These are phyloP conservation scores for Gorsachius magnificus DNA, from an alignment of 2,797 vertebrate genomes.

Conservation along the genomic window DNA sequence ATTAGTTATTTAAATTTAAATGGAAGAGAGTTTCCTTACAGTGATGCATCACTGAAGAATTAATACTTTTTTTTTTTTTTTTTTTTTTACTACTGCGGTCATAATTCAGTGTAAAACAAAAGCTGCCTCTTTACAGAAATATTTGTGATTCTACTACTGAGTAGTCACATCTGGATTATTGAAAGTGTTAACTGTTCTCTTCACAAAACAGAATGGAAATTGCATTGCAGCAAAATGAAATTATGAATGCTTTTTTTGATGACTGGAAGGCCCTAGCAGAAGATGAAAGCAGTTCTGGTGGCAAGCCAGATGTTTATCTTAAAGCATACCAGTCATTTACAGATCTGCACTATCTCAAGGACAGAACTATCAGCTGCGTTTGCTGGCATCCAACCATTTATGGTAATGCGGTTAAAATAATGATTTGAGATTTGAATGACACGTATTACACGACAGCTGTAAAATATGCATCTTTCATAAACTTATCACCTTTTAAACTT, in stretches of 20 bases:
- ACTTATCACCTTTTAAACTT: neutral
- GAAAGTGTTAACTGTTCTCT: neutral
- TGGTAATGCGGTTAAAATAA: conserved; percentile 74
- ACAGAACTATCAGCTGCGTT: conserved; percentile 84
- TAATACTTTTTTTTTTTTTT: neutral
- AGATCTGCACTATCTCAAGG: conserved; percentile 78
- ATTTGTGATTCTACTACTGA: neutral
- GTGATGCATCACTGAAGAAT: neutral
- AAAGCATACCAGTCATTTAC: conserved; percentile 85
- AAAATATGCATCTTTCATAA: neutral
- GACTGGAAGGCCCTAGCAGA: conserved; percentile 83
- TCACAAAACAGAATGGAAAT: conserved; percentile 79
- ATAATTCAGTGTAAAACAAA: neutral
- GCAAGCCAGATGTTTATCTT: conserved; percentile 76
- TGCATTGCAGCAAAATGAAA: conserved; percentile 89
- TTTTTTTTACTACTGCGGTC: neutral
- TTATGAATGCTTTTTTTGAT: conserved; percentile 84
- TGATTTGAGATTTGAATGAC: neutral
- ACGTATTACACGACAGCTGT: neutral
- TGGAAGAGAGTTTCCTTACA: neutral
- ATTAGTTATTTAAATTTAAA: neutral
- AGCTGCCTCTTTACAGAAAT: neutral
- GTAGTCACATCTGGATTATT: neutral
- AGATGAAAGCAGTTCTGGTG: conserved; percentile 72
- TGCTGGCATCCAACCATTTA: conserved; percentile 89